A percentile compares a stretch with the other conserved stretches of the same genome.
phyloP scores from a whole-genome alignment of 2,888 invertebrate species.

The Allygus modestus region DNA sequence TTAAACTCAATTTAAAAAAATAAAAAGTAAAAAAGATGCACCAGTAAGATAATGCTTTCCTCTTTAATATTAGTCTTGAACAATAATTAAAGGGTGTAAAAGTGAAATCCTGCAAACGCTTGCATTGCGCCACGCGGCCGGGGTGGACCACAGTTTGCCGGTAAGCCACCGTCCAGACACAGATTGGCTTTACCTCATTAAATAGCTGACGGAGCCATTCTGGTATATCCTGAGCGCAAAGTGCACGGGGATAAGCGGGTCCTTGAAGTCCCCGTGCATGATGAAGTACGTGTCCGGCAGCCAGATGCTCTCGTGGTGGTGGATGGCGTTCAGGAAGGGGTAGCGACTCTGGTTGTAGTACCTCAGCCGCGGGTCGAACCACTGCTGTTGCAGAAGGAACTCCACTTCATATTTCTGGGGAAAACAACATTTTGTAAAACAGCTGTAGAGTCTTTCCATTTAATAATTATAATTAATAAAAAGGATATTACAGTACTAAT shows the following conservation, averaged over 20 bases:
- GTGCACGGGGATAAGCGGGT: constrained; percentile 94
- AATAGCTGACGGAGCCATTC: constrained; percentile 95
- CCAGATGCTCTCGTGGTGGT: constrained; percentile 95
- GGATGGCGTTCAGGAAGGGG: constrained; percentile 94
- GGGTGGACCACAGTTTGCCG: too few species aligned
- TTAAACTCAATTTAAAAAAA: too few species aligned
- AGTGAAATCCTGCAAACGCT: too few species aligned
- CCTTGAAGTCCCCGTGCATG: constrained; percentile 98
- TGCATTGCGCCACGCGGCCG: too few species aligned
- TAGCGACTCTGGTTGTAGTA: constrained; percentile 93
- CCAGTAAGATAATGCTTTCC: too few species aligned
- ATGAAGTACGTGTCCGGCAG: constrained; percentile 97
- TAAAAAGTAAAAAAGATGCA: too few species aligned
- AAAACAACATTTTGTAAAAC: constrained; percentile 60
- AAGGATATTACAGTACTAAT: too few species aligned
- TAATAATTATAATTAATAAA: too few species aligned
- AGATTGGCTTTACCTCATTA: constrained; percentile 86
- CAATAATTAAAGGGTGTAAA: too few species aligned
- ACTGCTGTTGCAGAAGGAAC: constrained; percentile 94
- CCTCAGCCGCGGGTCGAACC: constrained; percentile 93
- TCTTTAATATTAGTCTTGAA: too few species aligned
- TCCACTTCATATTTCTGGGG: constrained; percentile 97
- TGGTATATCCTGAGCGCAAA: constrained; percentile 94
- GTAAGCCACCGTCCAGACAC: too few species aligned
- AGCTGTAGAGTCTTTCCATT: too few species aligned